Evolutionary conservation across 2,113 vertebrate genomes (phyloP).

Genomic region (Trematocara nigrifrons): DNA sequence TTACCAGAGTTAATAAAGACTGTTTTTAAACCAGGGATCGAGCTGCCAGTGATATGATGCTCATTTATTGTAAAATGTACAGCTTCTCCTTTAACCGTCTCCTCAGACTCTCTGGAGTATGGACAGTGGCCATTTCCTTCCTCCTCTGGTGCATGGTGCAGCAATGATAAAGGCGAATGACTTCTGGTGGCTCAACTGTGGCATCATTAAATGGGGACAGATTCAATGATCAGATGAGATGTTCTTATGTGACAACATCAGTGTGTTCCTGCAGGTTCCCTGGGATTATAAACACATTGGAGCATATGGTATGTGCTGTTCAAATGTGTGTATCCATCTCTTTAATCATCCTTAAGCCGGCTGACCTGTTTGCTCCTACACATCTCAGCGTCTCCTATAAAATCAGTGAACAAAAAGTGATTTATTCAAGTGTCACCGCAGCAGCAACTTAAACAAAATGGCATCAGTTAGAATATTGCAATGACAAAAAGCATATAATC

Average conservation of each 20-base stretch:
- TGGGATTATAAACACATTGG: not conserved
- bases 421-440: rapidly evolving
- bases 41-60: not conserved
- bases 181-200: too few relatives aligned
- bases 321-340: not conserved
- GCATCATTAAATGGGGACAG: too few relatives aligned
- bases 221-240: not conserved
- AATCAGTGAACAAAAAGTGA: not conserved
- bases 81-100: not conserved
- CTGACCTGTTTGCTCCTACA: rapidly evolving
- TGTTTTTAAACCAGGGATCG: not conserved
- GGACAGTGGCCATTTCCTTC: too few relatives aligned
- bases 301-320: not conserved
- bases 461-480: not conserved
- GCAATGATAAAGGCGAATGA: too few relatives aligned
- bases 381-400: not conserved
- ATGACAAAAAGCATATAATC: not conserved
- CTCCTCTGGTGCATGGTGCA: too few relatives aligned
- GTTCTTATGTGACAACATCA: not conserved
- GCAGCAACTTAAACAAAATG: not conserved
- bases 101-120: not conserved
- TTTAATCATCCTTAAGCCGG: not conserved
- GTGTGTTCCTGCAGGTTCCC: not conserved
- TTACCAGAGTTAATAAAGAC: rapidly evolving
- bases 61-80: not conserved